Evolutionary conservation across 1,140 invertebrate species (phyloP).

Genomic region (Saccostrea echinata): DNA sequence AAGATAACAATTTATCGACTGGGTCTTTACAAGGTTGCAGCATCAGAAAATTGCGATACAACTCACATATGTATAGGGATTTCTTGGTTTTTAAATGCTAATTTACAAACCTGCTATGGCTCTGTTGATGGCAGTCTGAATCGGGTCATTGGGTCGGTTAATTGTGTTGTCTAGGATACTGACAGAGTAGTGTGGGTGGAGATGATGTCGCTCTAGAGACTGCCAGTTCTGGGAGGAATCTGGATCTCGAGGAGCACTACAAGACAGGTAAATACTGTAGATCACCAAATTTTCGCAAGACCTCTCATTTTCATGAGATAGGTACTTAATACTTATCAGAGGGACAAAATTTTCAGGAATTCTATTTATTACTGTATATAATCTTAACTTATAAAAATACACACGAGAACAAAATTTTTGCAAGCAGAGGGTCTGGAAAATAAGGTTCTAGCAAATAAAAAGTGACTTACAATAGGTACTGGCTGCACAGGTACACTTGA

Average conservation of each 20-base stretch:
- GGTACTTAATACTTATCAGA: too few relatives aligned
- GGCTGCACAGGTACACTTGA: too few relatives aligned
- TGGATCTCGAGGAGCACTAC: neutral
- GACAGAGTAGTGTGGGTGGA: slow-evolving; percentile 76
- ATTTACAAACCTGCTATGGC: slow-evolving; percentile 73
- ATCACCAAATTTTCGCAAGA: too few relatives aligned
- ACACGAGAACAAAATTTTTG: too few relatives aligned
- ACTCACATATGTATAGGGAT: neutral
- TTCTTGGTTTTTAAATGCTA: neutral
- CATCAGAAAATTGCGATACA: neutral
- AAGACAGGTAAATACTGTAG: neutral
- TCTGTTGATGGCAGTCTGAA: slow-evolving; percentile 76
- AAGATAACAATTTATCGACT: too few relatives aligned
- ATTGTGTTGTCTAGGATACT: slow-evolving; percentile 75
- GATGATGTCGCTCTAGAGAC: slow-evolving; percentile 69
- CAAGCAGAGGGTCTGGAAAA: too few relatives aligned
- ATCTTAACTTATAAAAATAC: too few relatives aligned
- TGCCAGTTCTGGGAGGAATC: slow-evolving; percentile 61
- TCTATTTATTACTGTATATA: too few relatives aligned
- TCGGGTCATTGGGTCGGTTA: slow-evolving; percentile 69
- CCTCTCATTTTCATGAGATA: too few relatives aligned
- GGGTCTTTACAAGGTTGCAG: neutral
- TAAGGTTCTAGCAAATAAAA: too few relatives aligned
- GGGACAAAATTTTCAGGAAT: too few relatives aligned
- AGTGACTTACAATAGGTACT: too few relatives aligned